Base-by-base conservation (phyloP, 2,888 invertebrate genomes). In the Dilophus febrilis region DNA sequence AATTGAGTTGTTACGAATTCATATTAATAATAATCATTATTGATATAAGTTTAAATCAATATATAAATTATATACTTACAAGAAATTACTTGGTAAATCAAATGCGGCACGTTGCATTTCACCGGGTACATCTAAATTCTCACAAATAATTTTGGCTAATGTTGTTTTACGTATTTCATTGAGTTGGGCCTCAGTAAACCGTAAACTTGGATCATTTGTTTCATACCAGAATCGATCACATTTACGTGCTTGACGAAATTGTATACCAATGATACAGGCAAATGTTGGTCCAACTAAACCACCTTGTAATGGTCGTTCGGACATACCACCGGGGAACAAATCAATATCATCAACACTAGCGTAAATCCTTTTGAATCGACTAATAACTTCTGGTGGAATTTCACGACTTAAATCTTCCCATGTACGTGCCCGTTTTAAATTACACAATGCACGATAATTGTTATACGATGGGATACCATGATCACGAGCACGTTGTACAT, bases 211-310 rank as follows among this genome's bases (percentile, higher is more conserved):
- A 55, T 83, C 81, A 49, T 79, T 79, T 45, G 85, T 90, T 62
- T 91, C 91, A 58, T 92, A 94, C 88, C 92, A 97, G 66, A 82
- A 94, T 49, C 95, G 68, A 65, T 97, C 97, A 53, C 95, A 95
- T 54, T 87, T 86, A 48, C 88, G 75, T 38, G 87, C 64, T 53
- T 86, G 84, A 40, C 85, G 68, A 65, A 94, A 94, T 64, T 95
- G 95, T 38, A 86, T 84, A 40, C 88, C 94, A 50, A 97, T 88
- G 51, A 97, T 83, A 55, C 88, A 83, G 12, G 90, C 91, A 54
- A 95, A 83, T 0, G 94, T 94, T 0, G 94, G 94, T 4, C 95
- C 95, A 0, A 95, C 84, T 1, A 90, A 64, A 6, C 88, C 92
- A 6, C 94, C 94, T 52, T 85, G 85, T 6, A 90, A 66, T 0